Evolutionary conservation across 53 echinoderm and acorn worm species (phyloP), one percentile per base, ranked within the genome.

Genomic region (Henricia sp.): DNA sequence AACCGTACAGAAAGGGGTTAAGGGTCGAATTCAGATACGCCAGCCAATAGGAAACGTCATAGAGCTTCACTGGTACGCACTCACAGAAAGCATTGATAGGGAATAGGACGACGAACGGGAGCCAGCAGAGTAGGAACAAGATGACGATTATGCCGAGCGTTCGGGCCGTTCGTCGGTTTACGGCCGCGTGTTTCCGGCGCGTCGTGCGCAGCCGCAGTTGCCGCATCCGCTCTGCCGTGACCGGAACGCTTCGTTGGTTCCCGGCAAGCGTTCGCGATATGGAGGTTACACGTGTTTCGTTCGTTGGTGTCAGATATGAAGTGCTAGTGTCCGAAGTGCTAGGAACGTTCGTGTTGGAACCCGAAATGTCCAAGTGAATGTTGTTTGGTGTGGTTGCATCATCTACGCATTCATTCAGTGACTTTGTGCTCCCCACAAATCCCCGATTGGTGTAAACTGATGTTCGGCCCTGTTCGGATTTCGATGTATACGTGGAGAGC

Each of bases 1-100:
- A 89, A 17, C 89, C 87, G 72, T 93, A 93, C 50, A 93, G 77
- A 42, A 89, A 93, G 21, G 93, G 93, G 39, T 93, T 93, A 0
- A 93, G 48, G 30, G 93, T 84, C 3, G 93, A 93, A 40, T 93
- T 93, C 37, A 90, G 1, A 78, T 87, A 93, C 14, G 90, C 90
- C 34, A 87, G 8, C 93, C 93, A 93, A 27, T 83, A 93, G 9
- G 87, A 70, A 38, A 87, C 77, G 46, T 90, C 84, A 66, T 90
- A 93, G 46, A 93, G 62, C 56, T 74, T 59, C 8, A 14, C 28
- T 10, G 90, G 90, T 29, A 93, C 46, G 54, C 93, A 93, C 58
- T 77, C 43, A 38, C 93, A 93, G 71, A 85, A 93, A 0, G 87
- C 86, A 39, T 90, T 89, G 74, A 93, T 28, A 2, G 93, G 93